A percentile compares a stretch with the other conserved stretches of the same genome.
phyloP scores from a whole-genome alignment of 53 echinoderm and acorn worm species.

The Holothuria leucospilota region DNA sequence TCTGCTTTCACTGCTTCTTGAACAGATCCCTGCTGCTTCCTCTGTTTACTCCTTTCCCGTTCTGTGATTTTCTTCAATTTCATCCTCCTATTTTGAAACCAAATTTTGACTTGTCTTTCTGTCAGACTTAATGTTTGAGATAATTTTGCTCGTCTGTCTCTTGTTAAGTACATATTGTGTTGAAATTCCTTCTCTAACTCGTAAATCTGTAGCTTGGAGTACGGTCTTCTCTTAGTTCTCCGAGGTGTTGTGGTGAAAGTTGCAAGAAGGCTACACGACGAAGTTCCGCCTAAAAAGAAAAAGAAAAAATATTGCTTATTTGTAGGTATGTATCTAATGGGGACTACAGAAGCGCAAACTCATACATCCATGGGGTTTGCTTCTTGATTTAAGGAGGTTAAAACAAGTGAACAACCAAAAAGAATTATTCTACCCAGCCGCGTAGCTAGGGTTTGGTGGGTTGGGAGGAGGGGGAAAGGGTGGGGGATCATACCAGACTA shows the following conservation, averaged over 20 bases:
- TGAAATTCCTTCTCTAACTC: slow-evolving; percentile 98
- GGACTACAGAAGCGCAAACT: too few species aligned
- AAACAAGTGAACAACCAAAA: too few species aligned
- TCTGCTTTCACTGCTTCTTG: slow-evolving; percentile 29
- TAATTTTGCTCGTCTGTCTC: slow-evolving; percentile 88
- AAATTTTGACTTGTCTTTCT: slow-evolving; percentile 96
- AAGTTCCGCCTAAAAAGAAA: slow-evolving; percentile 71
- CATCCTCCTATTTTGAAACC: slow-evolving; percentile 99
- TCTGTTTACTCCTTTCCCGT: slow-evolving; percentile 68
- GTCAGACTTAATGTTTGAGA: slow-evolving; percentile 86
- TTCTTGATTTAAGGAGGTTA: too few species aligned
- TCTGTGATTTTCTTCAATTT: slow-evolving; percentile 96
- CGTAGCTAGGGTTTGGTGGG: too few species aligned
- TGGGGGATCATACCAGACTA: too few species aligned
- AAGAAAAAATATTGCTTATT: not conserved
- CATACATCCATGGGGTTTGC: too few species aligned
- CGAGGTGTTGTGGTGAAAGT: slow-evolving; percentile 95
- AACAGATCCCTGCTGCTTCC: slow-evolving; percentile 24
- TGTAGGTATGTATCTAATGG: too few species aligned
- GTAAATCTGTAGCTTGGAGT: slow-evolving; percentile 96
- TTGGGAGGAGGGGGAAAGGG: too few species aligned
- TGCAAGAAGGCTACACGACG: slow-evolving; percentile 88
- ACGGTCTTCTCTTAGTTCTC: slow-evolving; percentile 93
- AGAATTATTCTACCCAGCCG: too few species aligned
- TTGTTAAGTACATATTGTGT: slow-evolving; percentile 91